Base-by-base conservation (phyloP, 2,888 invertebrate genomes). In the Ramazzottius varieornatus region DNA sequence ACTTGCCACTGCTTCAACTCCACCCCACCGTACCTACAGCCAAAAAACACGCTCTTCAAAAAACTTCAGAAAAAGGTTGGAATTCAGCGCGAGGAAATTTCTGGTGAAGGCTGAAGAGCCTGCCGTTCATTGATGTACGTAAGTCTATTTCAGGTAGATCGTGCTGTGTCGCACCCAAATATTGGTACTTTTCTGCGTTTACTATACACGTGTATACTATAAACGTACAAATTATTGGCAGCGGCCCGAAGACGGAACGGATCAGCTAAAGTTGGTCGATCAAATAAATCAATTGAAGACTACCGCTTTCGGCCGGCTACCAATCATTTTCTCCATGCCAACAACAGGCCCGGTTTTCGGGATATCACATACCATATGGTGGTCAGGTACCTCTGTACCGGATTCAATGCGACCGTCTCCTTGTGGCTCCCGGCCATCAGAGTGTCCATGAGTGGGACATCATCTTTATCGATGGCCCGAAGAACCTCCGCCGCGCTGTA, bases 341-440 rank as follows among this genome's bases (percentile, higher is more conserved):
- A n/a, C n/a, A n/a, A n/a, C n/a, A n/a, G n/a, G n/a, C n/a, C n/a
- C n/a, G n/a, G n/a, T n/a, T n/a, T n/a, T n/a, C n/a, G n/a, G n/a
- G n/a, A n/a, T n/a, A n/a, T n/a, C n/a, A n/a, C n/a, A n/a, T n/a
- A 40, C 54, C 54, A 54, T 4, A 54, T 29, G 54, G n/a, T n/a
- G 71, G 71, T 70, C 65, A 91, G 83, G 80, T 94, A 93, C 78
- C 91, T 85, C 80, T 96, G 94, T 66, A 94, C 93, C 67, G 92
- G 90, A 0, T 93, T 92, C 75, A 94, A 93, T 0, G 94, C 90
- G 68, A 94, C 92, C 71, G 29, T 80, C 79, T 93, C 92, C 75
- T 94, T 98, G 75, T 96, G 96, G 75, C 96, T 96, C 74, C 93
- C 92, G 77, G 98, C 96, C 71, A 98, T 98, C 63, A 98, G 81